phyloP scores from a whole-genome alignment of 2,113 vertebrate genomes.

The Tenrec ecaudatus region DNA sequence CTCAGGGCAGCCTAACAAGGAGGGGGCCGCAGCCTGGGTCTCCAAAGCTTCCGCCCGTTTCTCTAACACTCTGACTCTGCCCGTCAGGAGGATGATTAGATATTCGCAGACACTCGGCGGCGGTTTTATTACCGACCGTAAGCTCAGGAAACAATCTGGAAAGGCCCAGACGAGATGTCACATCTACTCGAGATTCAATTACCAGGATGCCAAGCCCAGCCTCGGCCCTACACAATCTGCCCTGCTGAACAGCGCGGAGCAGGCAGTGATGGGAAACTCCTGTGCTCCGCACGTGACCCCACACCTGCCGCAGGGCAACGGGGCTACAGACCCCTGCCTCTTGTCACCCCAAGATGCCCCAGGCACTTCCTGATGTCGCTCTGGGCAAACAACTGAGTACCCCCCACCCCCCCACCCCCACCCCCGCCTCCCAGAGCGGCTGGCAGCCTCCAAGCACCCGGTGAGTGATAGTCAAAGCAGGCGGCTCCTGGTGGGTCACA shows the following conservation, averaged over 20 bases:
- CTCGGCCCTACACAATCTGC: neutral
- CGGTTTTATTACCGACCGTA: neutral
- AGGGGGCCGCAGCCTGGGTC: rapidly evolving
- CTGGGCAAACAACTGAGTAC: too few relatives aligned
- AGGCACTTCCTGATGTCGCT: too few relatives aligned
- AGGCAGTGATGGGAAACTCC: neutral
- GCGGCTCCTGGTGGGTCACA: neutral
- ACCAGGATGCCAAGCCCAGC: neutral
- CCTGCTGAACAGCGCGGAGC: rapidly evolving
- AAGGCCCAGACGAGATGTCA: neutral
- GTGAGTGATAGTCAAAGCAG: too few relatives aligned
- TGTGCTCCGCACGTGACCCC: rapidly evolving
- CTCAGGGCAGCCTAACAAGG: rapidly evolving
- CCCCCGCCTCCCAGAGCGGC: too few relatives aligned
- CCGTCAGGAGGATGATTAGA: neutral
- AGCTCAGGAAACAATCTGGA: neutral
- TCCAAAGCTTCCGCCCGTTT: rapidly evolving
- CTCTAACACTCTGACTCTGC: neutral
- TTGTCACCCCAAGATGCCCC: neutral
- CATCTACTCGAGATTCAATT: neutral
- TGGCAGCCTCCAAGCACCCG: too few relatives aligned
- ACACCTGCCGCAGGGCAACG: neutral
- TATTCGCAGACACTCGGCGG: rapidly evolving
- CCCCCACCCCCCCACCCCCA: too few relatives aligned
- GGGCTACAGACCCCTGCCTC: neutral